Base-by-base conservation (phyloP, 2,888 invertebrate species). In the Aphodius sticticus region DNA sequence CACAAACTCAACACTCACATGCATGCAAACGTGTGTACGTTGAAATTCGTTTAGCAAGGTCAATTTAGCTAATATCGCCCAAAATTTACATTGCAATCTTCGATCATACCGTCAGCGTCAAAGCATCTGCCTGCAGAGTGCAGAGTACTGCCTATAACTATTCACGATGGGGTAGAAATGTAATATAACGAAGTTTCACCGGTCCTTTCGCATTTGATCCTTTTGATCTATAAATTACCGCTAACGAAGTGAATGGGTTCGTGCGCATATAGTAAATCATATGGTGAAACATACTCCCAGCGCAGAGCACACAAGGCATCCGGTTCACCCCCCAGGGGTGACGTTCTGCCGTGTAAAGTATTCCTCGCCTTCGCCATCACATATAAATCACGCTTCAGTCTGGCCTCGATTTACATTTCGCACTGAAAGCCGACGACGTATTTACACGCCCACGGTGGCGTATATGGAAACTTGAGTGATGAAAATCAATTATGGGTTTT, bases 141-240 rank as follows among this genome's bases (percentile, higher is more conserved):
- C 53, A 7, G 9, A 7, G 53, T 9, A 53, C 2, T 53, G 53
- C 53, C 26, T 26, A n/a, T n/a, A 26, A 5, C 7, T 53, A 53
- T 53, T 53, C 53, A 53, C 53, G 53, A 53, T 53, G 12, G 53
- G 53, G 53, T 53, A 53, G 53, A 53, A 53, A 53, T 53, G 53
- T 53, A 53, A 53, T 53, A 53, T 53, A 53, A 53, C 53, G 53
- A 53, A 53, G 53, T 53, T 53, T 53, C 53, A 53, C 53, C 53
- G 53, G 53, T 53, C 53, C 53, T 53, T 53, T 53, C 53, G 53
- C 53, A 53, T 53, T 53, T 53, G 53, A 53, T 53, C 53, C 53
- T 53, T 53, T 53, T 53, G 53, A 53, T 53, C 53, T 53, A 53
- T 53, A 53, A 53, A 53, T 53, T 53, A 53, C 53, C 53, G 53